phyloP scores from a whole-genome alignment of 1,140 invertebrate species.

The Dryas iulia region DNA sequence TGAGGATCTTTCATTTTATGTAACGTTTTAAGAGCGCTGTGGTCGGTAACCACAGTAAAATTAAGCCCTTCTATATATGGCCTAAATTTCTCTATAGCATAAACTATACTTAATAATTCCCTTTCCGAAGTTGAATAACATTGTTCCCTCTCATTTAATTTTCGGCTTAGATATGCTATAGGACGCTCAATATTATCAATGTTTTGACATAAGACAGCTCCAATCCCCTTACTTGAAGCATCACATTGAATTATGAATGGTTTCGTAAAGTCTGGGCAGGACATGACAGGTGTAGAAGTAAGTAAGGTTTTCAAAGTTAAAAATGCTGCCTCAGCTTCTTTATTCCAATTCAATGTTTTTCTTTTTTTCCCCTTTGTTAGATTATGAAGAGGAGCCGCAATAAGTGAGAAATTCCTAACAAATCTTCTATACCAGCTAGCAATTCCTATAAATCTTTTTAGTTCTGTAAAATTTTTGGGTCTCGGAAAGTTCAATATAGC shows the following conservation, averaged over 20 bases:
- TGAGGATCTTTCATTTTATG: constrained; percentile 61
- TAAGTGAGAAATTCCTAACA: constrained; percentile 55
- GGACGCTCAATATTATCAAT: constrained; percentile 37
- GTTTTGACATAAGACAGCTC: constrained; percentile 51
- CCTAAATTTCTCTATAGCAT: constrained; percentile 66
- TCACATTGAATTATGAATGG: constrained; percentile 57
- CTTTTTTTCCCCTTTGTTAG: constrained; percentile 49
- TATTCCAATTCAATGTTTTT: constrained; percentile 34
- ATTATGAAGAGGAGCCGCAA: constrained; percentile 56
- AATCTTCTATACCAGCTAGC: constrained; percentile 72
- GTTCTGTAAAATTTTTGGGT: constrained; percentile 53
- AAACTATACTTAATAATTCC: constrained; percentile 70
- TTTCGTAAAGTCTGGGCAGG: constrained; percentile 48
- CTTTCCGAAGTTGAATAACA: constrained; percentile 65
- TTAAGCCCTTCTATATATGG: constrained; percentile 54
- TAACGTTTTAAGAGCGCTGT: constrained; percentile 57
- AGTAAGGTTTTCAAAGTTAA: constrained; percentile 51
- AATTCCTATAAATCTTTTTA: constrained; percentile 59
- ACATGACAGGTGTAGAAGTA: constrained; percentile 49
- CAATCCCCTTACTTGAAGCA: constrained; percentile 50
- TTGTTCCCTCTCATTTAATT: constrained; percentile 55
- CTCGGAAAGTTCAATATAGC: constrained; percentile 60
- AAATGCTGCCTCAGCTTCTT: constrained; percentile 35
- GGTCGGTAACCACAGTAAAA: constrained; percentile 34
- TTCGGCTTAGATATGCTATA: constrained; percentile 57